Evolutionary conservation across 2,113 vertebrate genomes (phyloP), one percentile per base, ranked within the genome.

Genomic region (Tragelaphus strepsiceros): DNA sequence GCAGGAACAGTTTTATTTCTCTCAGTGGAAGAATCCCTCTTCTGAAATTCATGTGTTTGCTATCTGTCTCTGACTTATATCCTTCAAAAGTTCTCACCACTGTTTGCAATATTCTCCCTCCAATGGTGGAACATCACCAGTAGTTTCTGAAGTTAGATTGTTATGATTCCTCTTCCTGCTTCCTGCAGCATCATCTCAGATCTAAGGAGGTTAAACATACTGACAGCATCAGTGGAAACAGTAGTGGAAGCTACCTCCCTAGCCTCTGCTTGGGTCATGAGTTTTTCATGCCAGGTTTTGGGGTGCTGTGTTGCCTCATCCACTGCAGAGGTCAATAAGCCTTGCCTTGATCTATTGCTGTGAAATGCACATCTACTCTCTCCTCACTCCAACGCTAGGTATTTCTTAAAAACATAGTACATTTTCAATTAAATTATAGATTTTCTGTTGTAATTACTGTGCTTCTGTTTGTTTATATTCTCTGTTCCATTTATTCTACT

Each of bases 381-480:
- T 88, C 35, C 39, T 84, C 16, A 30, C 39, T 59, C 17, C 71
- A 56, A 56, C 6, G 1, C 5, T n/a, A 26, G 30, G 2, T 53
- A 26, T 77, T 82, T 86, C 35, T 94, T 86, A 94, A 87, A 93
- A 96, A 43, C 8, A 71, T 77, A 78, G 21, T 9, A 49, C 2
- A 2, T 1, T 67, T 32, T 81, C 13, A 39, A 21, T n/a, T 59
- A 7, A 67, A n/a, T 82, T n/a, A 83, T 32, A 84, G 7, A 32
- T 61, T 28, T 85, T 39, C 22, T 49, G 4, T 49, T 56, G 6
- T 87, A 54, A 21, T 3, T 84, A 5, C 26, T 71, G 53, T 83
- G 32, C 7, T 30, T 58, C 32, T 58, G 24, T 32, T 89, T 58
- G 4, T 32, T 61, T 51, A 10, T 39, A 3, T 71, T 80, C 58